Conservation (phyloP, 2,113 vertebrate genomes). For the Notothenia rossii region DNA sequence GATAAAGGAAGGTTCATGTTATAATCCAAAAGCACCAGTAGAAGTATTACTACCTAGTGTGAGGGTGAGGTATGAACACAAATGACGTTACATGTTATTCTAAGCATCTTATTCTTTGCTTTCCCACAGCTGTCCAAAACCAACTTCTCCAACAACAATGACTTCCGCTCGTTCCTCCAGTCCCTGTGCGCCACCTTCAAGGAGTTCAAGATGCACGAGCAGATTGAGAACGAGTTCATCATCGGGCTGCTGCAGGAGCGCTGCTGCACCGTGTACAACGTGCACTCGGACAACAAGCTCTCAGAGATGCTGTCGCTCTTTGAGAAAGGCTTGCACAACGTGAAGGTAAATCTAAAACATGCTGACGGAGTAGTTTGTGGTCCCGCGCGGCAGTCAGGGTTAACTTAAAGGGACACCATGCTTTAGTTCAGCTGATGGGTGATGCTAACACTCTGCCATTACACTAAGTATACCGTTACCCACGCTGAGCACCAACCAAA, state of each 20-base stretch:
- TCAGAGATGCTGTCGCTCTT: conserved; percentile 98
- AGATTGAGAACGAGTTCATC: conserved; percentile 99
- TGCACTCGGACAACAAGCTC: conserved; percentile 97
- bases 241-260: conserved; percentile 95
- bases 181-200: conserved; percentile 96
- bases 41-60: too few relatives aligned
- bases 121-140: conserved; percentile 94
- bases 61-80: too few relatives aligned
- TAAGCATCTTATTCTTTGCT: neutral
- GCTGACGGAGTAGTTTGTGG: too few relatives aligned
- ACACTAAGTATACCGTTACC: conserved; percentile 23
- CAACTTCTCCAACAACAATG: conserved; percentile 99
- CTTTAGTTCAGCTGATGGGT: conserved; percentile 15
- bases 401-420: neutral
- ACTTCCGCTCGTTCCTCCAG: conserved; percentile 96
- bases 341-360: conserved; percentile 87
- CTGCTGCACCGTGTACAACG: conserved; percentile 94
- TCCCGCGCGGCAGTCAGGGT: too few relatives aligned
- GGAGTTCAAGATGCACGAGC: conserved; percentile 99
- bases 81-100: too few relatives aligned
- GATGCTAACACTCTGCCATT: conserved; percentile 38
- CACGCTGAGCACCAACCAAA: neutral
- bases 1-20: too few relatives aligned
- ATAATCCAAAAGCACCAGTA: neutral
- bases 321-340: conserved; percentile 94